Base-by-base conservation (phyloP, 2,797 vertebrate genomes). In the Enteromius mattozi region DNA sequence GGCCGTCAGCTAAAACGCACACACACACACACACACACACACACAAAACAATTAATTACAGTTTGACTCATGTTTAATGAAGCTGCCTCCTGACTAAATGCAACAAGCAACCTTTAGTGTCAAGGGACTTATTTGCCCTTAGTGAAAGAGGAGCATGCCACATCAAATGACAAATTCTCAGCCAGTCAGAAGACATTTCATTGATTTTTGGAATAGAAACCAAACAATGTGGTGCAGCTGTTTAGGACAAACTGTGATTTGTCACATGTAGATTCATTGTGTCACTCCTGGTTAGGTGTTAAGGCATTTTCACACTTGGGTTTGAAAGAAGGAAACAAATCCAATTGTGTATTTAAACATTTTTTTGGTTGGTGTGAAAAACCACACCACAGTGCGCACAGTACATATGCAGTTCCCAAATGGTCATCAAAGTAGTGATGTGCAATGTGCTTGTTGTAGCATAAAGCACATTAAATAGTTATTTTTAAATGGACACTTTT, bases 1-100 rank as follows among this genome's bases (percentile, higher is more conserved):
- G 1, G 94, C 91, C 0, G 94, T 94, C 75, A 96, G 83, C 94
- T 95, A 40, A 54, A 84, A 87, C 74, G 86, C 68, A 87, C 27
- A 88, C n/a, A 90, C 80, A 63, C 45, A 87, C 72, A 86, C 69
- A 87, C 24, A 88, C 45, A 87, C 72, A 86, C 69, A 87, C 24
- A 88, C 12, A 51, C 7, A 49, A 61, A 35, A 78, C 19, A 4
- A n/a, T 66, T 21, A 54, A 12, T 3, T 66, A 33, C 0, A 0
- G 21, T 59, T 37, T n/a, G 33, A 3, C 13, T 35, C 35, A 2
- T 9, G 24, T 65, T 65, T 47, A 14, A 78, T 13, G 4, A 33
- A 65, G 40, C 5, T 6, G 5, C 8, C 5, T 75, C 47, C 49
- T n/a, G 27, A 75, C 71, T 21, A 54, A 30, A 75, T 54, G 30